Conservation (phyloP, 2,113 vertebrate species). For the Pelobates fuscus region DNA sequence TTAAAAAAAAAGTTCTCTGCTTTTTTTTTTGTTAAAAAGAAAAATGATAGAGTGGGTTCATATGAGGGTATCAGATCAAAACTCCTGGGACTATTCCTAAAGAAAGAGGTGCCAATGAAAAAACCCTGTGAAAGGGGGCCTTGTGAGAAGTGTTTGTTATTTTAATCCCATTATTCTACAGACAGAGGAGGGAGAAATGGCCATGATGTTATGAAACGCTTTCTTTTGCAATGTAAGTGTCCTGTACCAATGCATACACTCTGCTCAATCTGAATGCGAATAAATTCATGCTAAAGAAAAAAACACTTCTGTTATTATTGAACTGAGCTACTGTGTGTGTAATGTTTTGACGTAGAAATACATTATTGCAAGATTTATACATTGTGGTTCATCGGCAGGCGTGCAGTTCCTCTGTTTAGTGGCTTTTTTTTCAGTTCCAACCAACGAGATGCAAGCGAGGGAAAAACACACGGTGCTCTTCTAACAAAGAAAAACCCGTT, state of each 20-base stretch:
- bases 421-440: conserved; percentile 22
- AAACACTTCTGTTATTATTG: conserved; percentile 39
- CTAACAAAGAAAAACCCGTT: conserved; percentile 8
- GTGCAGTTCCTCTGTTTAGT: conserved; percentile 36
- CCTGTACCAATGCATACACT: conserved; percentile 32
- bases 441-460: conserved; percentile 38
- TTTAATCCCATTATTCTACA: conserved; percentile 12
- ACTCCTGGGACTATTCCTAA: conserved; percentile 10
- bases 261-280: conserved; percentile 30
- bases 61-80: conserved; percentile 27
- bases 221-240: conserved; percentile 44
- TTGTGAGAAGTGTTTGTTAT: conserved; percentile 9
- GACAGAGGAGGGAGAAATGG: conserved; percentile 33
- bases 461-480: conserved; percentile 16
- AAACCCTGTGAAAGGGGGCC: conserved; percentile 11
- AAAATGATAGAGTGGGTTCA: conserved; percentile 13
- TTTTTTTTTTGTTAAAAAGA: neutral
- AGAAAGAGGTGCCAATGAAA: conserved; percentile 11
- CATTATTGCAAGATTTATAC: conserved; percentile 34
- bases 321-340: conserved; percentile 31
- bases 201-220: conserved; percentile 27
- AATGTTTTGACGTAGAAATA: conserved; percentile 41
- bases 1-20: neutral
- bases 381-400: conserved; percentile 10
- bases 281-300: conserved; percentile 19